A percentile compares a stretch with the other conserved stretches of the same genome.
These are phyloP conservation scores for Stichodactyla mertensii DNA, from an alignment of 64 coral and sea anemone genomes.

Conservation along the genomic window DNA sequence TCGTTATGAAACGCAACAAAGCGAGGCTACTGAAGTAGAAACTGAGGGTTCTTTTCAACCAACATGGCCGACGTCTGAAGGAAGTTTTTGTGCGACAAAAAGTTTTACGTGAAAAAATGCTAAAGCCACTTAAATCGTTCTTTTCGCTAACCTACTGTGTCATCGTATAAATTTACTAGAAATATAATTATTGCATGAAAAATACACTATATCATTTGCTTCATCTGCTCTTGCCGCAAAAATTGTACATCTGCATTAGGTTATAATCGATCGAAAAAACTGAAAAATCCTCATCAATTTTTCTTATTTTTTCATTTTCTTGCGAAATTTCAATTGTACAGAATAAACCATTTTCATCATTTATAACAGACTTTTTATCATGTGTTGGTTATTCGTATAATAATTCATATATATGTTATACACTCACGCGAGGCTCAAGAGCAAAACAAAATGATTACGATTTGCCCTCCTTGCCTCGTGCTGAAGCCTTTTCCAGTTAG, in stretches of 20 bases:
- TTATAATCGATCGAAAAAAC: background rate
- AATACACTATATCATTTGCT: background rate
- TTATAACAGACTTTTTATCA: background rate
- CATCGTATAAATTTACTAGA: background rate
- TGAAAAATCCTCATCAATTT: background rate
- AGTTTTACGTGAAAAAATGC: background rate
- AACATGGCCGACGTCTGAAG: too few species aligned
- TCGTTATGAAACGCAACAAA: too few species aligned
- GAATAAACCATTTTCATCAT: background rate
- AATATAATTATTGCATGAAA: background rate
- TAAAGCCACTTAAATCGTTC: background rate
- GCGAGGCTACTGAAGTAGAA: too few species aligned
- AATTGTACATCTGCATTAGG: background rate
- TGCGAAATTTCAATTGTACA: background rate
- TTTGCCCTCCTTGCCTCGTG: background rate
- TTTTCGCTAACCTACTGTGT: background rate
- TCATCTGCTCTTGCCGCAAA: background rate
- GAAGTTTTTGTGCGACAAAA: too few species aligned
- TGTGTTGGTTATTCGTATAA: background rate
- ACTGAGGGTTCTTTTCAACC: too few species aligned
- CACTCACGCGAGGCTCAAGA: background rate
- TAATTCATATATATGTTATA: background rate
- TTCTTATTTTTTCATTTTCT: background rate
- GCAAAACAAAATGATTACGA: background rate
- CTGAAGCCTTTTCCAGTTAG: background rate